Evolutionary conservation across 2,797 vertebrate species (phyloP).

Genomic region (Zalophus californianus): DNA sequence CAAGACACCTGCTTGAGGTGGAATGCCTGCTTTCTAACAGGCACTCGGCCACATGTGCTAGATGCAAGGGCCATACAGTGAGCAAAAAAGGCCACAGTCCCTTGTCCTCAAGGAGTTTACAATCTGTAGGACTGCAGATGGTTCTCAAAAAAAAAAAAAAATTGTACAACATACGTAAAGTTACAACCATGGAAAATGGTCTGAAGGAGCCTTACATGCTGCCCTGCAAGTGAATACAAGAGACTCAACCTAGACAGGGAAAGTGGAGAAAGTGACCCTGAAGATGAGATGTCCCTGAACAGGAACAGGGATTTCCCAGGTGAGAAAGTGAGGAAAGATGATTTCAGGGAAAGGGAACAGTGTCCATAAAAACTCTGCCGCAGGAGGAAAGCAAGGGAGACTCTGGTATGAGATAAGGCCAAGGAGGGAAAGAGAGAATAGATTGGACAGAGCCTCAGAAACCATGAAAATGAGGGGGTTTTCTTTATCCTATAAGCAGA

Average conservation of each 20-base stretch:
- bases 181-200: background rate
- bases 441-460: background rate
- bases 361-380: background rate
- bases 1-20: background rate
- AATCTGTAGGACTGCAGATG: background rate
- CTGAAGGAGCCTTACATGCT: background rate
- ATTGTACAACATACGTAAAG: background rate
- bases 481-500: background rate
- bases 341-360: background rate
- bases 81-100: background rate
- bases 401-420: background rate
- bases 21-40: background rate
- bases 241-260: background rate
- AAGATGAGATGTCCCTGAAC: background rate
- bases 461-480: background rate
- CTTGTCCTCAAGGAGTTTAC: background rate
- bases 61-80: background rate
- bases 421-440: background rate
- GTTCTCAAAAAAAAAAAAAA: background rate
- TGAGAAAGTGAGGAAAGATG: background rate
- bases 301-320: background rate
- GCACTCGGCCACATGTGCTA: background rate
- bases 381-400: background rate
- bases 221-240: background rate
- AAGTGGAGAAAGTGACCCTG: background rate